These are phyloP conservation scores for Calliopum simillimum DNA, from an alignment of 2,888 invertebrate species.

Conservation along the genomic window DNA sequence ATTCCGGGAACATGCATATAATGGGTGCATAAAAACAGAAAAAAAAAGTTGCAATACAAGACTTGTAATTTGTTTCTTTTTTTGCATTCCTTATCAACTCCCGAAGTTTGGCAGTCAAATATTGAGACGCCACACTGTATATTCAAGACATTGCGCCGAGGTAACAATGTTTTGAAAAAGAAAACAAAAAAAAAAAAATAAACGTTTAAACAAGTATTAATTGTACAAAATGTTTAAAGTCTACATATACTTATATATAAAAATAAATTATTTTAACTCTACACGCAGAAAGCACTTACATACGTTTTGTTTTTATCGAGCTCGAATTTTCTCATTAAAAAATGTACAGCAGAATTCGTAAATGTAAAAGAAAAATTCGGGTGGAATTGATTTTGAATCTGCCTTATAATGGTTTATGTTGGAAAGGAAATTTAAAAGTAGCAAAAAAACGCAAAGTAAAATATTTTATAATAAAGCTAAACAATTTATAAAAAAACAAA, in stretches of 20 bases:
- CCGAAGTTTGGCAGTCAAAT: too few relatives aligned
- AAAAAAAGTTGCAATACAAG: too few relatives aligned
- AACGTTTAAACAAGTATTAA: constrained; percentile 44
- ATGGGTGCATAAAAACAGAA: too few relatives aligned
- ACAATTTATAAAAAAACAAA: too few relatives aligned
- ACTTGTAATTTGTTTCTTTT: too few relatives aligned
- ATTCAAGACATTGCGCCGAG: constrained; percentile 25
- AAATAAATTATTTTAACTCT: constrained; percentile 42
- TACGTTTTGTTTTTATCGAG: constrained; percentile 12
- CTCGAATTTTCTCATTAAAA: constrained; percentile 18
- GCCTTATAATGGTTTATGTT: constrained; percentile 8
- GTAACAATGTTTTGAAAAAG: constrained; percentile 32
- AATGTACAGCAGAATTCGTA: not conserved
- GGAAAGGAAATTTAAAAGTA: constrained; percentile 9
- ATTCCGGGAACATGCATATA: too few relatives aligned
- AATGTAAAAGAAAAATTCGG: constrained; percentile 31
- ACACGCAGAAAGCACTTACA: not conserved
- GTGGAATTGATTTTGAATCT: constrained; percentile 20
- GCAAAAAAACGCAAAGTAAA: not conserved
- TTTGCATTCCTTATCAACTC: too few relatives aligned
- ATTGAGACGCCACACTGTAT: not conserved
- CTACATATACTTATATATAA: constrained; percentile 39
- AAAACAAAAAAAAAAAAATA: constrained; percentile 24
- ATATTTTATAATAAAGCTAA: too few relatives aligned
- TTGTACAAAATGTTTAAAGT: constrained; percentile 41